Evolutionary conservation across 1,140 invertebrate species (phyloP).

Genomic region (Asobara japonica): DNA sequence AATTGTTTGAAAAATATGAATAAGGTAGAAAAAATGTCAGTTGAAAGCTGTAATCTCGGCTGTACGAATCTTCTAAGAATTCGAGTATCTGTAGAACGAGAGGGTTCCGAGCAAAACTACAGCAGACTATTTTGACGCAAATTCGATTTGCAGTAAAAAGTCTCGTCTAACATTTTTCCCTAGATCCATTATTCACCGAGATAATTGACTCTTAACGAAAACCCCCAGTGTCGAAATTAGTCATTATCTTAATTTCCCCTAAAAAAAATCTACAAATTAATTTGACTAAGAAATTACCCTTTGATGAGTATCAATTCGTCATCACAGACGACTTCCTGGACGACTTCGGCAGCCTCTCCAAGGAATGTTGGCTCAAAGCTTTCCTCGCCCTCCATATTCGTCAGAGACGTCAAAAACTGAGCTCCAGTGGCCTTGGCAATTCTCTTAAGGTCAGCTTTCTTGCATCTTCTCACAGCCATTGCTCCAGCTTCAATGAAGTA

Average conservation of each 20-base stretch:
- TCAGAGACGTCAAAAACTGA: conserved; percentile 88
- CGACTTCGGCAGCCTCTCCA: conserved; percentile 96
- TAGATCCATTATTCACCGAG: too few relatives aligned
- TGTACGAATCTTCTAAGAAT: too few relatives aligned
- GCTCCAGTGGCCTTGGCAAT: conserved; percentile 99
- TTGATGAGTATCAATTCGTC: conserved; percentile 98
- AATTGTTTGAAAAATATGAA: too few relatives aligned
- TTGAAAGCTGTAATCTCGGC: too few relatives aligned
- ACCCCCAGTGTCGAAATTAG: too few relatives aligned
- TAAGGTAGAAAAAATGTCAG: too few relatives aligned
- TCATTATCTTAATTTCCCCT: not conserved
- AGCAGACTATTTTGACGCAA: too few relatives aligned
- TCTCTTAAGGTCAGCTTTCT: conserved; percentile 94
- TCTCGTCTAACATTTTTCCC: too few relatives aligned
- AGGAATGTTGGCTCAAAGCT: conserved; percentile 91
- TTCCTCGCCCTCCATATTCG: conserved; percentile 99
- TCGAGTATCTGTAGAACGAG: too few relatives aligned
- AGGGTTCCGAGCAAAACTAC: too few relatives aligned
- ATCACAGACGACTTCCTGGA: conserved; percentile 96
- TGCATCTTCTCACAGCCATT: conserved; percentile 96
- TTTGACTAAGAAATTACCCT: conserved; percentile 70
- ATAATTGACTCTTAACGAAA: too few relatives aligned
- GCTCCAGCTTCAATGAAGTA: conserved; percentile 98
- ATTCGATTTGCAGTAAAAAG: too few relatives aligned
- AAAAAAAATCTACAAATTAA: conserved; percentile 2